These are phyloP conservation scores for Drosophila subquinaria DNA, from an alignment of 2,888 invertebrate species.

Conservation along the genomic window DNA sequence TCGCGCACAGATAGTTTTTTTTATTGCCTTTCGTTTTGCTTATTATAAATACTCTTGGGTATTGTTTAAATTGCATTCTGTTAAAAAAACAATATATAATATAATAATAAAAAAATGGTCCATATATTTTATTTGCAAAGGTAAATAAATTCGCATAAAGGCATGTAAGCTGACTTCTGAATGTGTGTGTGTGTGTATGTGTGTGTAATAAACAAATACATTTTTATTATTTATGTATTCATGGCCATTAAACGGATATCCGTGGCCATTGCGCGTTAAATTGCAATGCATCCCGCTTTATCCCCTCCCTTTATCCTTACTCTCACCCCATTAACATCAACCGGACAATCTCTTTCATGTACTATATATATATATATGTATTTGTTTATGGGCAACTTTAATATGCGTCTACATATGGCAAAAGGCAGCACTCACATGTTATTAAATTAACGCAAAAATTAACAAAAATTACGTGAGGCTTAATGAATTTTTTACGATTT, in stretches of 20 bases:
- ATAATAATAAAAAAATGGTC: constrained; percentile 26
- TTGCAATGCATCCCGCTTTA: constrained; percentile 57
- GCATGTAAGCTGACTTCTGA: constrained; percentile 67
- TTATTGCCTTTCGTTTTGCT: constrained; percentile 66
- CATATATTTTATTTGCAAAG: constrained; percentile 78
- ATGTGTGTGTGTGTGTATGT: constrained; percentile 38
- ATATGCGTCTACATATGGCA: constrained; percentile 33
- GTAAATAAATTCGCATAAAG: constrained; percentile 74
- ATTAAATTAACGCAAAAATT: constrained; percentile 60
- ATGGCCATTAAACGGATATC: constrained; percentile 82
- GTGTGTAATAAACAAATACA: constrained; percentile 79
- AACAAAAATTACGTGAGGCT: constrained; percentile 48
- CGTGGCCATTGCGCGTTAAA: constrained; percentile 80
- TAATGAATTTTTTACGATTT: constrained; percentile 47
- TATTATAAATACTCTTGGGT: constrained; percentile 74
- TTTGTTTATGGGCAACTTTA: constrained; percentile 38
- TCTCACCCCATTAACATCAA: neutral
- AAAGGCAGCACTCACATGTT: constrained; percentile 20
- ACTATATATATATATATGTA: constrained; percentile 16
- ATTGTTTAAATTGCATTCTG: constrained; percentile 81
- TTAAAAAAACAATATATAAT: constrained; percentile 15
- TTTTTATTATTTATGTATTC: constrained; percentile 82
- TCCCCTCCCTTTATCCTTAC: neutral
- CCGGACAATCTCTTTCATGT: constrained; percentile 3
- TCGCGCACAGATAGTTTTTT: constrained; percentile 65